Evolutionary conservation across 2,797 vertebrate genomes (phyloP).

Genomic region (Notolepis coatsorum): DNA sequence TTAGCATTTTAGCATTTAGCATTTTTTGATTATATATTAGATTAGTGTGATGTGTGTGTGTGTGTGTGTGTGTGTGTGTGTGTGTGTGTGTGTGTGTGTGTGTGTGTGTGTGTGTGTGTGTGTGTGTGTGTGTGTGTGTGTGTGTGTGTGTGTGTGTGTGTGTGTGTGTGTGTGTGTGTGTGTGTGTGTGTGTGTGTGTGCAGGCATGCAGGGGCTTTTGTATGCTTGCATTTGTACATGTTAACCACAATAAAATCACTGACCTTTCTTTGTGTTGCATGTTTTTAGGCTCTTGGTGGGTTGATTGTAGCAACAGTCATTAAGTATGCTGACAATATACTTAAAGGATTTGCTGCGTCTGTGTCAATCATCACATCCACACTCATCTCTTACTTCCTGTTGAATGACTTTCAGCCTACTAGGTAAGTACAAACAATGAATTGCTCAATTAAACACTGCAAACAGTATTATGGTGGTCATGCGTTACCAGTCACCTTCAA

Average conservation of each 20-base stretch:
- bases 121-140: not conserved
- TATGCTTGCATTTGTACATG: too few relatives aligned
- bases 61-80: too few relatives aligned
- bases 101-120: not conserved
- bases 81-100: not conserved
- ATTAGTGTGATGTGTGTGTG: too few relatives aligned
- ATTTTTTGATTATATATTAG: too few relatives aligned
- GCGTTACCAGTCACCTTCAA: too few relatives aligned
- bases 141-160: too few relatives aligned
- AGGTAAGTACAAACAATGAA: conserved; percentile 86
- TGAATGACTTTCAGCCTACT: conserved; percentile 94
- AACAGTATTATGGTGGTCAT: too few relatives aligned
- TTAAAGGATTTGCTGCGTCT: conserved; percentile 97
- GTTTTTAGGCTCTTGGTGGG: conserved; percentile 92
- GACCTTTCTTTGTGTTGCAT: not conserved
- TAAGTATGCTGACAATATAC: conserved; percentile 98
- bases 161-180: too few relatives aligned
- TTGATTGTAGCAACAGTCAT: conserved; percentile 95
- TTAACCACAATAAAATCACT: too few relatives aligned
- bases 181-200: not conserved
- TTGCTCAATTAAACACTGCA: too few relatives aligned
- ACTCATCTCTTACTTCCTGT: conserved; percentile 94
- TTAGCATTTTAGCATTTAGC: too few relatives aligned
- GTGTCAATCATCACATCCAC: conserved; percentile 96
- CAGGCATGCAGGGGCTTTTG: too few relatives aligned